These are phyloP conservation scores for Cephus cinctus DNA, from an alignment of 1,140 invertebrate genomes.

Conservation along the genomic window DNA sequence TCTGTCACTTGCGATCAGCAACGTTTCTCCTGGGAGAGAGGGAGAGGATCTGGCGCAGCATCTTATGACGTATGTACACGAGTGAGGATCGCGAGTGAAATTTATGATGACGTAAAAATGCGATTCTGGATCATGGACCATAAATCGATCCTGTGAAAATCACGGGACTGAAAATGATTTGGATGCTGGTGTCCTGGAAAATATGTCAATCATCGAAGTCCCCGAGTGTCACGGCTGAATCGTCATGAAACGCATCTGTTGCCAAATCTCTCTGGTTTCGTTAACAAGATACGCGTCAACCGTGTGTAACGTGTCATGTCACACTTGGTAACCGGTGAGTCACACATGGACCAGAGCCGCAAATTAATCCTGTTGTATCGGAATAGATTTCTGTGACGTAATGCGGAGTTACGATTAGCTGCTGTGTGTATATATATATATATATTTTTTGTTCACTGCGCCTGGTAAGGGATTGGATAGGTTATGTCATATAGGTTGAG, in stretches of 20 bases:
- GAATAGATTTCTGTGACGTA: too few species aligned
- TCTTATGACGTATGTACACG: too few species aligned
- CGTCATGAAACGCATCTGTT: slow-evolving; percentile 10
- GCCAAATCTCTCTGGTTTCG: background rate
- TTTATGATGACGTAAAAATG: background rate
- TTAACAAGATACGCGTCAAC: slow-evolving; percentile 15
- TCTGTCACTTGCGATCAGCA: slow-evolving; percentile 34
- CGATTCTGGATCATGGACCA: background rate
- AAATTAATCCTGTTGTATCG: too few species aligned
- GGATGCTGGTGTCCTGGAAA: slow-evolving; percentile 36
- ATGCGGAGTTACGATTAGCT: too few species aligned
- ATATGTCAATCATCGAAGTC: slow-evolving; percentile 49
- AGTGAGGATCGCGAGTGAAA: background rate
- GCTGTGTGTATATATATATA: too few species aligned
- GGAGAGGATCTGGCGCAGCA: too few species aligned
- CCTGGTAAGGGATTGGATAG: too few species aligned
- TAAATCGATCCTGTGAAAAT: slow-evolving; percentile 23
- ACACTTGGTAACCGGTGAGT: slow-evolving; percentile 11
- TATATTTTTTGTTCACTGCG: too few species aligned
- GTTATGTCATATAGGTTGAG: too few species aligned
- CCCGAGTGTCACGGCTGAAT: slow-evolving; percentile 33
- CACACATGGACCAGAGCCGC: too few species aligned
- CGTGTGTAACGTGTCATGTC: slow-evolving; percentile 2
- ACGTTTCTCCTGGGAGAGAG: slow-evolving; percentile 30
- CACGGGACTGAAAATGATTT: slow-evolving; percentile 28